Evolutionary conservation across 2,797 vertebrate species (phyloP).

Genomic region (Alosa sapidissima): DNA sequence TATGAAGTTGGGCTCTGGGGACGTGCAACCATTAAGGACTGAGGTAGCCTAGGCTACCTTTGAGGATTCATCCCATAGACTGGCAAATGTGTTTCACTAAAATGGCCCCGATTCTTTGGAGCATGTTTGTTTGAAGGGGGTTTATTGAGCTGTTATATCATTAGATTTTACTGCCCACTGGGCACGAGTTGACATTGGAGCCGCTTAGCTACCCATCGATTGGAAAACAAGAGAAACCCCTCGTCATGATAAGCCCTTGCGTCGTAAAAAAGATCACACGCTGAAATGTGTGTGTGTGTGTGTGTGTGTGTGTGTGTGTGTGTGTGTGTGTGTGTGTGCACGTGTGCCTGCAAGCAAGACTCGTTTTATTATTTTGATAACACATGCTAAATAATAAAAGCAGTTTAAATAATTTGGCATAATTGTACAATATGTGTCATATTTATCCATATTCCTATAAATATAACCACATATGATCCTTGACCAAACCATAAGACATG

Average conservation of each 20-base stretch:
- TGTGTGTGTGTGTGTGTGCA: background rate
- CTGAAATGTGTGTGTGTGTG: background rate
- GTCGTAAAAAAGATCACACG: slow-evolving; percentile 21
- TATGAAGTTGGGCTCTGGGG: slow-evolving; percentile 32
- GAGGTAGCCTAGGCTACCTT: slow-evolving; percentile 3
- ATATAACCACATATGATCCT: too few relatives aligned
- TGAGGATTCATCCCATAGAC: background rate
- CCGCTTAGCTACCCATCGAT: slow-evolving; percentile 41
- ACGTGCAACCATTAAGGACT: slow-evolving; percentile 28
- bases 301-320: background rate
- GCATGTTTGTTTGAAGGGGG: slow-evolving; percentile 38
- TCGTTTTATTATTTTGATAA: too few relatives aligned
- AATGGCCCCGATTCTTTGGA: slow-evolving; percentile 31
- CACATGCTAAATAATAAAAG: background rate
- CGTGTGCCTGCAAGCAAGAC: background rate
- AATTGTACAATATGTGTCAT: too few relatives aligned
- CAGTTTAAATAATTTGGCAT: background rate
- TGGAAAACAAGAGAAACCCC: slow-evolving; percentile 26
- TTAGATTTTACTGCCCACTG: slow-evolving; percentile 48
- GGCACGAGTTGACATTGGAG: slow-evolving; percentile 37
- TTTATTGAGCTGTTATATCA: slow-evolving; percentile 47
- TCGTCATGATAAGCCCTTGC: slow-evolving; percentile 34
- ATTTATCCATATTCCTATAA: too few relatives aligned
- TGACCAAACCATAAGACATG: too few relatives aligned
- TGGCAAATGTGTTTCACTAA: slow-evolving; percentile 7